Conservation (phyloP, 2,113 vertebrate genomes). For the Malurus alboscapulatus region DNA sequence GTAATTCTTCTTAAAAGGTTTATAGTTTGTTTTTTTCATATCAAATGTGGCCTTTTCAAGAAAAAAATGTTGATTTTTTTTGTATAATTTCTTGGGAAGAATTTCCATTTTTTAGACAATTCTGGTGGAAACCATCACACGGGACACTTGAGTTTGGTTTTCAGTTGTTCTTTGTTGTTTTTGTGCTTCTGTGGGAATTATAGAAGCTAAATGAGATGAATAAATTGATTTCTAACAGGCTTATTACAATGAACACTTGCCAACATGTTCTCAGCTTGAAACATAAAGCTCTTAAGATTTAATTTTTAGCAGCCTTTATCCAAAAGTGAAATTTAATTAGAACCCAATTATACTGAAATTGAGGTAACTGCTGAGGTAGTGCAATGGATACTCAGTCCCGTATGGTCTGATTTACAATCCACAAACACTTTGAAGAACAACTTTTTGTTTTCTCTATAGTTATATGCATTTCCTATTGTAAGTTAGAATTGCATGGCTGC, state of each 20-base stretch:
- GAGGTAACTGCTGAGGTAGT: constrained; percentile 31
- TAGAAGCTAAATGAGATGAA: not conserved
- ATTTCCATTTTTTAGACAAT: not conserved
- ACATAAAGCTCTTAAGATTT: constrained; percentile 38
- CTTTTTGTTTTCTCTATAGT: not conserved
- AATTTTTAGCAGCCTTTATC: constrained; percentile 20
- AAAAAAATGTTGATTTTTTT: not conserved
- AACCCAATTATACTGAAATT: constrained; percentile 10
- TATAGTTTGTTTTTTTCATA: not conserved
- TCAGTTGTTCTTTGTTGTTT: not conserved
- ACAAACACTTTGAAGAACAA: not conserved
- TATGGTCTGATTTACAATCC: not conserved
- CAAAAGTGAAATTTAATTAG: constrained; percentile 42
- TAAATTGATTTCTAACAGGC: constrained; percentile 28
- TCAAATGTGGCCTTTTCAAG: not conserved
- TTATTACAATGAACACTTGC: constrained; percentile 14
- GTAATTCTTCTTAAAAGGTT: not conserved
- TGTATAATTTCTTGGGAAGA: not conserved
- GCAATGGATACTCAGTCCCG: not conserved
- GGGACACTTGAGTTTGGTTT: not conserved
- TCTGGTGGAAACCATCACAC: not conserved
- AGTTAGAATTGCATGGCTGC: not conserved
- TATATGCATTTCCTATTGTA: not conserved
- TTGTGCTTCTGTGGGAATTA: not conserved
- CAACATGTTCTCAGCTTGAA: constrained; percentile 25